Evolutionary conservation across 2,888 invertebrate species (phyloP), one percentile per base, ranked within the genome.

Genomic region (Mimumesa dahlbomi): DNA sequence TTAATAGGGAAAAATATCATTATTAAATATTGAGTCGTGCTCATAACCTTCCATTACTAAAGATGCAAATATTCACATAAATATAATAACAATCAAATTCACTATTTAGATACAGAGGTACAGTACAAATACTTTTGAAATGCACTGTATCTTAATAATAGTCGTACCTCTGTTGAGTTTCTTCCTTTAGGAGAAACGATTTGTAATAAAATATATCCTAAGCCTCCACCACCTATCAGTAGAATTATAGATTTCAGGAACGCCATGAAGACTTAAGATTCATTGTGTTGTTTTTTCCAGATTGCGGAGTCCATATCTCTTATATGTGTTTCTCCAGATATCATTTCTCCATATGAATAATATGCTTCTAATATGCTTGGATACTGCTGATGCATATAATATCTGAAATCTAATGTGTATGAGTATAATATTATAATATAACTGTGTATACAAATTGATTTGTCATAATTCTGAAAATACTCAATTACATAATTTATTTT

Each of bases 361-460:
- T 93, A 96, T 49, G 91, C 90, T 77, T 95, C 93, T 71, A 96
- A 90, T 29, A 93, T 85, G 83, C 89, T 91, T 52, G 94, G 94
- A 87, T 90, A 93, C 74, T 94, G 93, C 59, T 93, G 91, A 88
- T 91, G 90, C 89, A 94, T 92, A 85, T 93, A 93, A 79, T 92
- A 90, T 71, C 95, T 93, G 84, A 93, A 94, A 89, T 94, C 95
- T 95, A 90, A 29, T 91, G 1, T 9, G 14, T 14, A 9, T 13
- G n/a, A n/a, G n/a, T n/a, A n/a, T 6, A 6, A 18, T 7, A 31
- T 36, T 22, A 14, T 14, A 31, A 53, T 22, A 6, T 29, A 18
- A 49, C 31, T 34, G 14, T 29, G 2, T 19, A 19, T 2, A 21
- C n/a, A 38, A 7, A 43, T n/a, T 7, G 6, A 7, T 16, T 61